Evolutionary conservation across 2,113 vertebrate species (phyloP).

Genomic region (Ciconia boyciana): DNA sequence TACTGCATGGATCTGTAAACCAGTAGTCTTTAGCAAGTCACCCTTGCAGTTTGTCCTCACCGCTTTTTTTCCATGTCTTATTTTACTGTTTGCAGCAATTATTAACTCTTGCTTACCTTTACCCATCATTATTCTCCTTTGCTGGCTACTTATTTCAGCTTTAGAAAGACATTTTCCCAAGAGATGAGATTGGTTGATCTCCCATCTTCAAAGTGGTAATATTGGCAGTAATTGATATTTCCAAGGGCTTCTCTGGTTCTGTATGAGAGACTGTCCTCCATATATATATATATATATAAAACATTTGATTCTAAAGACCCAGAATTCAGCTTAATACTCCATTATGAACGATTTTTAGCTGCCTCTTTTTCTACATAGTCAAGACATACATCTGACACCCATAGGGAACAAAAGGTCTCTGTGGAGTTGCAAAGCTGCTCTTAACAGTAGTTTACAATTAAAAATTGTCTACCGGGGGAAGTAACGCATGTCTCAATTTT

Average conservation of each 20-base stretch:
- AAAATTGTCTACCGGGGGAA: background rate
- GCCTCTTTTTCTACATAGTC: background rate
- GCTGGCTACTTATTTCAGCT: background rate
- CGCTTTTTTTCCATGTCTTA: background rate
- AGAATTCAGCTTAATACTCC: background rate
- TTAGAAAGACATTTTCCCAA: background rate
- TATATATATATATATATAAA: too few species aligned
- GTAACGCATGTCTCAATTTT: fast-evolving
- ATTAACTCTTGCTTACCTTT: background rate
- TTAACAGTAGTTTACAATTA: background rate
- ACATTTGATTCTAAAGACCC: background rate
- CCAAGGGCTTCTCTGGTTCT: background rate
- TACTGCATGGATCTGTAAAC: background rate
- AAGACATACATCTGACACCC: background rate
- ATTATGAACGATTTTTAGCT: background rate
- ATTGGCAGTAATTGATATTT: background rate
- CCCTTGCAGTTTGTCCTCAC: background rate
- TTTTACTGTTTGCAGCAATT: background rate
- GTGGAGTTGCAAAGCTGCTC: background rate
- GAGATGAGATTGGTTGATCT: background rate
- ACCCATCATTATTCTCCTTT: background rate
- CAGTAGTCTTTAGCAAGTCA: background rate
- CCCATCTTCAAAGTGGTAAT: background rate
- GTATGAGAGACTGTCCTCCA: background rate
- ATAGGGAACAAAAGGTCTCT: background rate